Evolutionary conservation across 2,888 invertebrate species (phyloP).

Genomic region (Phyto melanocephala): DNA sequence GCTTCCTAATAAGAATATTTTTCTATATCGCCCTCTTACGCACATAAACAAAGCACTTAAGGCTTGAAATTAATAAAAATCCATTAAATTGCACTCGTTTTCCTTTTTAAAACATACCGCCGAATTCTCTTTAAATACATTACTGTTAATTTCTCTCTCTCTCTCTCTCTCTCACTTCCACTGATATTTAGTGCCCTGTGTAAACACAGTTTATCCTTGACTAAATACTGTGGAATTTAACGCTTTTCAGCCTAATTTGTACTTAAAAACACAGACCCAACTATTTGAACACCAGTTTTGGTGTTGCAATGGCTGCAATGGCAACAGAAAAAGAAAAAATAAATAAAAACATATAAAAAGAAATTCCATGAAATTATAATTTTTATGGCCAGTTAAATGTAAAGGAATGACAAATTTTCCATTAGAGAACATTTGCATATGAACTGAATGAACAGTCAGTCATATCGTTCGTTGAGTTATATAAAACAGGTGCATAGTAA

Average conservation of each 20-base stretch:
- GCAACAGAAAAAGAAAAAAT: background rate
- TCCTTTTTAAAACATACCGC: background rate
- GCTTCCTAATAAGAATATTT: constrained; percentile 16
- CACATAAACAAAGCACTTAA: constrained; percentile 24
- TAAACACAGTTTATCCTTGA: constrained; percentile 35
- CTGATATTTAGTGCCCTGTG: background rate
- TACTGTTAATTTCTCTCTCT: background rate
- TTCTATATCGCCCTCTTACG: background rate
- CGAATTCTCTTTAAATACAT: background rate
- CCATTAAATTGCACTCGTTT: constrained; percentile 20
- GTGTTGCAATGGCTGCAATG: background rate
- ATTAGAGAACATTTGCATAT: constrained; percentile 50
- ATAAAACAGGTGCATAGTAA: constrained; percentile 54
- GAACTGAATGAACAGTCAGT: constrained; percentile 1
- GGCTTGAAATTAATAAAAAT: constrained; percentile 36
- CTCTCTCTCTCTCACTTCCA: background rate
- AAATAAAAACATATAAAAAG: background rate
- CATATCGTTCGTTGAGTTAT: background rate
- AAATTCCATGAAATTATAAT: constrained; percentile 61
- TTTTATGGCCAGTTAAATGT: constrained; percentile 62
- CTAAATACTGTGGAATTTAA: constrained; percentile 51
- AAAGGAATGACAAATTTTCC: constrained; percentile 58
- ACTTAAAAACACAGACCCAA: background rate
- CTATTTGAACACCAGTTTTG: background rate
- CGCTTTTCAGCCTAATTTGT: constrained; percentile 36